Evolutionary conservation across 2,113 vertebrate genomes (phyloP), one percentile per base, ranked within the genome.

Genomic region (Emydura subglobosa): DNA sequence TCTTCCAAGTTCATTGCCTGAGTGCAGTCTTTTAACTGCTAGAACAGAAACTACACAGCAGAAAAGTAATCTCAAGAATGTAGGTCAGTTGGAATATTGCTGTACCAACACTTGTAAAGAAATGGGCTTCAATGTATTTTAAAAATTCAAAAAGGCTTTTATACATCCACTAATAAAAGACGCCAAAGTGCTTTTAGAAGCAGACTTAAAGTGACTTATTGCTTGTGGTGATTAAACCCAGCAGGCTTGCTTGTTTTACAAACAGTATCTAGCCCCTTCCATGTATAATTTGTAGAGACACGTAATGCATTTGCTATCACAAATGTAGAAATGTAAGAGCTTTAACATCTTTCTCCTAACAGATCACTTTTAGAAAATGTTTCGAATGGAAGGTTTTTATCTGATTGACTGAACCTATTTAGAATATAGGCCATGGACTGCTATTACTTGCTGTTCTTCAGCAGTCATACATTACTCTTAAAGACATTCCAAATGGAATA

Each of bases 111-210:
- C 34, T 97, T 96, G 86, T 25, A 96, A 95, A 83, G 83, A 89
- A 97, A 95, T 80, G 1, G 90, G 27, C 27, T 96, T 44, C n/a
- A 80, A 84, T 82, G 47, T 92, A 94, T 97, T 97, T 98, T 65
- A 55, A 96, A 98, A 97, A 97, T 96, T 97, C 89, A 94, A 97
- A 96, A 91, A 44, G 2, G 25, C 88, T 96, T 97, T 98, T 96
- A 94, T 92, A 81, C 3, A 91, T 34, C 49, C 82, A 84, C 91
- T 96, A 96, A 95, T 94, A 97, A 96, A 97, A 97, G 53, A 96
- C 50, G 86, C 61, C 65, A 86, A 94, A 98, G 91, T 95, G 87
- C 79, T 97, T 78, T 86, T 96, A 88, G 83, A 78, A 95, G 88
- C 80, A 97, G 29, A 91, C 94, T 96, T 95, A 94, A 97, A 96